phyloP scores from a whole-genome alignment of 1,140 invertebrate species.

The Diabrotica virgifera region DNA sequence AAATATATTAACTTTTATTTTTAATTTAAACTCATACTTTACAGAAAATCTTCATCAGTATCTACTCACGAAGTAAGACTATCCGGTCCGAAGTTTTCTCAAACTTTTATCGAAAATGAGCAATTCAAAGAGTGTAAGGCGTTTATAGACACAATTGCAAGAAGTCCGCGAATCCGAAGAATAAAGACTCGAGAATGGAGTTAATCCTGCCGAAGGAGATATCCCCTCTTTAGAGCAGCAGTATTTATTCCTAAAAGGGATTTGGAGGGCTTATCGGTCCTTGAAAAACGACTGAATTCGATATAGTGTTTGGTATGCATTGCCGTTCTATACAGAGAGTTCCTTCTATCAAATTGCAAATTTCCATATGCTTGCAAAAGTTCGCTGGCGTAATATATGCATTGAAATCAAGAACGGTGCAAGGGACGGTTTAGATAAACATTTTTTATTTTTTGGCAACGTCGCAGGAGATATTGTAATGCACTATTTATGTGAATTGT shows the following conservation, averaged over 20 bases:
- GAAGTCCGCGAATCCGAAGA: slow-evolving; percentile 16
- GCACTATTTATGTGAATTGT: too few relatives aligned
- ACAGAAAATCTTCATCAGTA: too few relatives aligned
- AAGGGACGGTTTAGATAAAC: too few relatives aligned
- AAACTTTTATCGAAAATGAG: too few relatives aligned
- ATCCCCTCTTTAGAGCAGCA: slow-evolving; percentile 37
- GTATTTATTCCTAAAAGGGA: slow-evolving; percentile 38
- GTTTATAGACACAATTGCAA: slow-evolving; percentile 24
- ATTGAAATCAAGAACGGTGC: slow-evolving; percentile 1
- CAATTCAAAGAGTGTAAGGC: not conserved
- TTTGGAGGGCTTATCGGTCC: slow-evolving; percentile 34
- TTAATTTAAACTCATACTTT: too few relatives aligned
- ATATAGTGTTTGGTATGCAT: slow-evolving; percentile 35
- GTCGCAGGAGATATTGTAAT: too few relatives aligned
- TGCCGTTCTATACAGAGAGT: not conserved
- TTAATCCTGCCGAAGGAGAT: slow-evolving; percentile 39
- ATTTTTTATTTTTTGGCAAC: too few relatives aligned
- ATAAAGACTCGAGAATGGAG: slow-evolving; percentile 31
- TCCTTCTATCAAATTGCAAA: slow-evolving; percentile 32
- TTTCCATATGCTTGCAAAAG: slow-evolving; percentile 23
- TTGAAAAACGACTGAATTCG: slow-evolving; percentile 37
- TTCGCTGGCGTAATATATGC: not conserved
- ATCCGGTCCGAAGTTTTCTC: too few relatives aligned
- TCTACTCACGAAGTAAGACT: too few relatives aligned
- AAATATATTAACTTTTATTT: too few relatives aligned